Percentiles rank a stretch among this genome's conserved stretches.
These are phyloP conservation scores for Caerostris darwini DNA, from an alignment of 1,140 invertebrate genomes.

Conservation along the genomic window DNA sequence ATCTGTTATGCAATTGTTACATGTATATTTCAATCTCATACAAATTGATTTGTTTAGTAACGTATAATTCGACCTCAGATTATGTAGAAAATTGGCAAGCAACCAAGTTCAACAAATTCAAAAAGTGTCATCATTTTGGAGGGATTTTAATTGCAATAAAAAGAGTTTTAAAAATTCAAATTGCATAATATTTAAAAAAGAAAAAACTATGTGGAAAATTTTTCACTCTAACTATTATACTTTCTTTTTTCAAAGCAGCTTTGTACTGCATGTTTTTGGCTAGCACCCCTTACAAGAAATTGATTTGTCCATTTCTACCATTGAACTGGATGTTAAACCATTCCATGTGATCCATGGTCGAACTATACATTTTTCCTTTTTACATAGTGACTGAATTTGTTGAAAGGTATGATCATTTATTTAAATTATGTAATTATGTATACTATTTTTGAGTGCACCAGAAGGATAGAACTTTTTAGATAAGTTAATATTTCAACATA, in stretches of 20 bases:
- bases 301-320: too few species aligned
- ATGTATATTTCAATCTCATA: neutral
- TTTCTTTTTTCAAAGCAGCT: too few species aligned
- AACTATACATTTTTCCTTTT: too few species aligned
- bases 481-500: neutral
- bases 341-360: too few species aligned
- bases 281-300: too few species aligned
- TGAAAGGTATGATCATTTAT: too few species aligned
- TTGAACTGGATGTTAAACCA: too few species aligned
- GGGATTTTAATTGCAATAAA: neutral
- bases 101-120: neutral
- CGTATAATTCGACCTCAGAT: neutral
- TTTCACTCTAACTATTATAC: too few species aligned
- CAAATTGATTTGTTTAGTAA: neutral
- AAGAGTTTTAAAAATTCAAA: neutral
- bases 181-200: too few species aligned
- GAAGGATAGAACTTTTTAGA: neutral
- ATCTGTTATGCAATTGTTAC: slow-evolving; percentile 1
- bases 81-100: neutral
- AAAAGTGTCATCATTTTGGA: neutral
- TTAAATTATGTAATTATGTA: neutral
- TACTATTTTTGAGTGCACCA: neutral
- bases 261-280: too few species aligned
- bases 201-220: too few species aligned
- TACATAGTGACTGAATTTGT: too few species aligned